These are phyloP conservation scores for Agrochola lota DNA, from an alignment of 2,888 invertebrate genomes.

Conservation along the genomic window DNA sequence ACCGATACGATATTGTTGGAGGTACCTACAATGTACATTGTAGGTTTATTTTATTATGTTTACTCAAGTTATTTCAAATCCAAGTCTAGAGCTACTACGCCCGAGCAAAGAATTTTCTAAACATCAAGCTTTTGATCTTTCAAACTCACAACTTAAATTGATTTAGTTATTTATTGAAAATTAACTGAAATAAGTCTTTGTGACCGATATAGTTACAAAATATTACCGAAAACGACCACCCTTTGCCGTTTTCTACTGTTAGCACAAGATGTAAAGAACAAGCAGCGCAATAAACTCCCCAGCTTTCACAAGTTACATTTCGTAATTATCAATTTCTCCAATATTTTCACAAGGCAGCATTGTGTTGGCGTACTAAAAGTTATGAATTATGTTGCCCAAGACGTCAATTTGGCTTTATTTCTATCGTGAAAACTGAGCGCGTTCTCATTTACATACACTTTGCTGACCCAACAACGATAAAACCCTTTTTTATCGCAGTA, in stretches of 20 bases:
- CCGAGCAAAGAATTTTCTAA: not conserved
- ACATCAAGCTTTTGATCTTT: slow-evolving; percentile 25
- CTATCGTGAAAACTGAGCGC: slow-evolving; percentile 78
- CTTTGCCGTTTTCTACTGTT: not conserved
- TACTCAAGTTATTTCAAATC: slow-evolving; percentile 17
- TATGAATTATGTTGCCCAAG: slow-evolving; percentile 77
- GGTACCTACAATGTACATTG: too few relatives aligned
- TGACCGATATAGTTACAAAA: not conserved
- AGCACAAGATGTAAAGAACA: slow-evolving; percentile 8
- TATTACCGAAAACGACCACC: slow-evolving; percentile 5
- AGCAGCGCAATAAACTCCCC: slow-evolving; percentile 6
- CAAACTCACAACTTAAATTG: slow-evolving; percentile 16
- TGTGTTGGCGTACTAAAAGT: slow-evolving; percentile 64
- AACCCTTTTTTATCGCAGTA: slow-evolving; percentile 86
- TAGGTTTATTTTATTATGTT: slow-evolving; percentile 31
- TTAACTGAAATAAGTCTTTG: slow-evolving; percentile 2
- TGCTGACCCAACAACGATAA: slow-evolving; percentile 88
- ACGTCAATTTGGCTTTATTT: slow-evolving; percentile 82
- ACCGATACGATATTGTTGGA: slow-evolving; percentile 3
- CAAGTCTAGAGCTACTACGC: not conserved
- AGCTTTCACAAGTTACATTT: slow-evolving; percentile 12
- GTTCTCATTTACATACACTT: slow-evolving; percentile 88
- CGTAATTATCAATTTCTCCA: slow-evolving; percentile 44
- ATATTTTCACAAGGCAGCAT: slow-evolving; percentile 49
- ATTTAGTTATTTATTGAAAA: slow-evolving; percentile 12